A percentile compares a stretch with the other conserved stretches of the same genome.
Evolutionary conservation across 2,113 vertebrate species (phyloP).

Genomic region (Campylorhamphus procurvoides): DNA sequence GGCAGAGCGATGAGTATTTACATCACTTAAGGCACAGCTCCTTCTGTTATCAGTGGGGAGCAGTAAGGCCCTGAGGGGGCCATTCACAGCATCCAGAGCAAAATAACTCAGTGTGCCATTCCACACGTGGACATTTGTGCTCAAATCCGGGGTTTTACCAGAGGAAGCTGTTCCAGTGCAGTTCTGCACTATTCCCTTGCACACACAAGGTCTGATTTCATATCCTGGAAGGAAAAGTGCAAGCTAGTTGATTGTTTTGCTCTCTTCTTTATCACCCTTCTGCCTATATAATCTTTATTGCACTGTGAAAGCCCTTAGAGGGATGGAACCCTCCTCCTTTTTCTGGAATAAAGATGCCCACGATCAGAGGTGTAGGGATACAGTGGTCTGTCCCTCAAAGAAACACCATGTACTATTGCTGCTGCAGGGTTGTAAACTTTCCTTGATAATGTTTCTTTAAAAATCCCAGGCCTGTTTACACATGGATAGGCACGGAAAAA

Average conservation of each 20-base stretch:
- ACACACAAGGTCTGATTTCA: not conserved
- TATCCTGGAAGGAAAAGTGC: not conserved
- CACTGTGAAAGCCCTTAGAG: not conserved
- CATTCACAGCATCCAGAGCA: not conserved
- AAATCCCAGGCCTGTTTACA: not conserved
- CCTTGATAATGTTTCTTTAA: not conserved
- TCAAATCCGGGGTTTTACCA: not conserved
- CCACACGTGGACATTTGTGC: not conserved
- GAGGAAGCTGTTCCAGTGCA: not conserved
- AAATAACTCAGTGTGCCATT: not conserved
- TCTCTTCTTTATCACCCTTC: not conserved
- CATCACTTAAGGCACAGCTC: not conserved
- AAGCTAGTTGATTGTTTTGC: not conserved
- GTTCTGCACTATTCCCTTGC: accelerated
- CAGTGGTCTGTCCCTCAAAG: not conserved
- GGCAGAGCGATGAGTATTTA: not conserved
- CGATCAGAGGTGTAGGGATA: not conserved
- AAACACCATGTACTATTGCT: accelerated
- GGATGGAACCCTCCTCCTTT: not conserved
- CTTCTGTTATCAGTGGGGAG: not conserved
- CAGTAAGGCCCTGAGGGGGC: not conserved
- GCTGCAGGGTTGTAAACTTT: not conserved
- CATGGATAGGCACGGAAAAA: not conserved
- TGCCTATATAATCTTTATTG: not conserved
- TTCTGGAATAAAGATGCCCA: not conserved